These are phyloP conservation scores for Pachyrhynchus sulphureomaculatus DNA, from an alignment of 1,140 invertebrate species.

Conservation along the genomic window DNA sequence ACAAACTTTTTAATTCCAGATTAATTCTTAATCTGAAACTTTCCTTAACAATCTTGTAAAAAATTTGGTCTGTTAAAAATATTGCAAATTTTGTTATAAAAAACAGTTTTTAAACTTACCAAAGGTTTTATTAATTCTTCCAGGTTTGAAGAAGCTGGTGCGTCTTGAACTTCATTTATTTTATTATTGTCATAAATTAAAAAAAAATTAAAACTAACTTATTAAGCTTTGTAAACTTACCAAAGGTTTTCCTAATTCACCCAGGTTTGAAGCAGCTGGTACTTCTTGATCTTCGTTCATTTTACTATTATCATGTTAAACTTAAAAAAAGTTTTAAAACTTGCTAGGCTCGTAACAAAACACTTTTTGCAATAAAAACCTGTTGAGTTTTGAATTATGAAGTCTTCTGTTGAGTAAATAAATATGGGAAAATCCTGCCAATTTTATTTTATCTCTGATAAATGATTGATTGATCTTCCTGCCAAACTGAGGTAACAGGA, in stretches of 20 bases:
- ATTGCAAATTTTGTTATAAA: too few relatives aligned
- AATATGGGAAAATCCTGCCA: neutral
- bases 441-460: too few relatives aligned
- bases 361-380: too few relatives aligned
- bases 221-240: constrained; percentile 10
- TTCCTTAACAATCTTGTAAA: too few relatives aligned
- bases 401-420: neutral
- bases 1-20: too few relatives aligned
- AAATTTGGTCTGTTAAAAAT: too few relatives aligned
- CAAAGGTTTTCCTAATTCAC: constrained; percentile 14
- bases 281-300: constrained; percentile 51
- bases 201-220: too few relatives aligned
- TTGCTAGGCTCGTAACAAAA: too few relatives aligned
- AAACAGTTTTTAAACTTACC: constrained; percentile 22
- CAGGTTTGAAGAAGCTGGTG: constrained; percentile 24
- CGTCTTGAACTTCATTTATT: constrained; percentile 50
- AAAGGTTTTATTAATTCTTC: constrained; percentile 9
- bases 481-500: constrained; percentile 16
- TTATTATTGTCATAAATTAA: too few relatives aligned
- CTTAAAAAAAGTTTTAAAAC: too few relatives aligned
- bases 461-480: constrained; percentile 16
- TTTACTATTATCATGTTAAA: neutral
- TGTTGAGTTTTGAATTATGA: too few relatives aligned
- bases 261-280: constrained; percentile 29
- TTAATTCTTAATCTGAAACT: too few relatives aligned